Conservation (phyloP, 2,888 invertebrate genomes). For the Zelleria hepariella region DNA sequence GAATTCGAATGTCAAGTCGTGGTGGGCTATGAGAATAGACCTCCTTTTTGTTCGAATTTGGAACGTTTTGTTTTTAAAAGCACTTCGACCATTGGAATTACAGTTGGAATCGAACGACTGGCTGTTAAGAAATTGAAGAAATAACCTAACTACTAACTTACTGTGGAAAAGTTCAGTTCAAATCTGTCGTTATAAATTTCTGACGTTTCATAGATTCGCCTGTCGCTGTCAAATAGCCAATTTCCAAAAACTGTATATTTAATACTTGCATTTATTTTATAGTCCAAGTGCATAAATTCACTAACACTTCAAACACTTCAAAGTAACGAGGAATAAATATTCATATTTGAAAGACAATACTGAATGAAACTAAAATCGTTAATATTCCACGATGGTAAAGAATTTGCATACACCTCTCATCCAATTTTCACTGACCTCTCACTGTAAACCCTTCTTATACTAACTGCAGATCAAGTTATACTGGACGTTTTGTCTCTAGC, state of each 20-base stretch:
- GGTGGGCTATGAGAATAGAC: background rate
- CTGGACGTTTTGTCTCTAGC: background rate
- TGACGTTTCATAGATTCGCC: too few relatives aligned
- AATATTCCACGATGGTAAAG: background rate
- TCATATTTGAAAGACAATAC: background rate
- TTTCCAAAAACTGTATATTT: too few relatives aligned
- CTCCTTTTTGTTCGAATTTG: background rate
- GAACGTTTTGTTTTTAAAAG: background rate
- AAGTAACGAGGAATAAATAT: background rate
- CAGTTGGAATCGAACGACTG: too few relatives aligned
- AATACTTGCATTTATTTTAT: too few relatives aligned
- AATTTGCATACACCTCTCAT: background rate
- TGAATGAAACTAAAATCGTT: background rate
- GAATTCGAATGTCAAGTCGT: constrained; percentile 2
- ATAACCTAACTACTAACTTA: too few relatives aligned
- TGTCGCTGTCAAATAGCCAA: too few relatives aligned
- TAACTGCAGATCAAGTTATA: background rate
- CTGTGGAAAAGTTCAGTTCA: too few relatives aligned
- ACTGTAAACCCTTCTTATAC: background rate
- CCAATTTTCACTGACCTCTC: background rate
- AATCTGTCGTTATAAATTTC: too few relatives aligned
- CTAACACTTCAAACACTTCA: too few relatives aligned
- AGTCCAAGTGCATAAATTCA: too few relatives aligned
- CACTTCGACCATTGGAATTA: too few relatives aligned
- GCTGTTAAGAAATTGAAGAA: too few relatives aligned